phyloP scores from a whole-genome alignment of 2,797 vertebrate species.

The Micromesistius poutassou region DNA sequence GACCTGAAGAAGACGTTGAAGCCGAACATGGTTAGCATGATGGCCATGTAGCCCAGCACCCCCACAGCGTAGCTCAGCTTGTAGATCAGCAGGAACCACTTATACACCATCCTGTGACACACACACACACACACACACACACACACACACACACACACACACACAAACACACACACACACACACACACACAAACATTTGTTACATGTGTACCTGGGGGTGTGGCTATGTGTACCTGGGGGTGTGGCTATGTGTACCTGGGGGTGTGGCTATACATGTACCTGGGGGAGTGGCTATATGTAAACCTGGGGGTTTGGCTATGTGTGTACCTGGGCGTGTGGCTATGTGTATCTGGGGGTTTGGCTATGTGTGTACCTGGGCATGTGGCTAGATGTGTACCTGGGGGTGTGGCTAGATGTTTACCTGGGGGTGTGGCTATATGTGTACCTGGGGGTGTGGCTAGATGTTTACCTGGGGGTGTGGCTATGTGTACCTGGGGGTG shows the following conservation, averaged over 20 bases:
- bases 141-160: too few relatives aligned
- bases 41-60: constrained; percentile 71
- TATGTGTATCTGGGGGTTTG: too few relatives aligned
- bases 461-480: too few relatives aligned
- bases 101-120: constrained; percentile 75
- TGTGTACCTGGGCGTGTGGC: too few relatives aligned
- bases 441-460: too few relatives aligned
- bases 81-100: constrained; percentile 78
- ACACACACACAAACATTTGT: too few relatives aligned
- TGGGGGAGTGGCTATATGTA: neutral
- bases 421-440: too few relatives aligned
- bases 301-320: neutral
- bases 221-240: too few relatives aligned
- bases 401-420: constrained; percentile 2
- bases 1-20: constrained; percentile 77
- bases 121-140: neutral
- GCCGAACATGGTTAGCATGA: constrained; percentile 77
- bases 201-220: too few relatives aligned
- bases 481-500: too few relatives aligned
- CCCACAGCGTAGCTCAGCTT: constrained; percentile 73
- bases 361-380: neutral
- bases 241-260: too few relatives aligned
- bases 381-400: neutral
- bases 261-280: neutral
- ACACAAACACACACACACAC: too few relatives aligned